Conservation (phyloP, 1,140 invertebrate genomes). For the Papilio aristodemus region DNA sequence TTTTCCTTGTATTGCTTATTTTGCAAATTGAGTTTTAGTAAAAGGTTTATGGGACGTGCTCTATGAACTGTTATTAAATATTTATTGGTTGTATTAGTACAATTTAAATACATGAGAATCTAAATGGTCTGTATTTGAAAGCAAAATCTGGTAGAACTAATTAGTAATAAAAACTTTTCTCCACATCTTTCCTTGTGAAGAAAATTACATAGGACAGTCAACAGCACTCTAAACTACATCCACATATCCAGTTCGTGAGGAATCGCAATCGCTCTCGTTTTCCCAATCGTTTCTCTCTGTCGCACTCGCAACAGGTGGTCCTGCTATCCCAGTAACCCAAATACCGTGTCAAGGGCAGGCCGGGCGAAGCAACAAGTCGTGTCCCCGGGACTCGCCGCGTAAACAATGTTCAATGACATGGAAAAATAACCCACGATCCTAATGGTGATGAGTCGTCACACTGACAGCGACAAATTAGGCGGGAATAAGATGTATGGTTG, state of each 20-base stretch:
- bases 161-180: no score
- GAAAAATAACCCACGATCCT: slow-evolving; percentile 9
- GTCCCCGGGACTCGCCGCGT: slow-evolving; percentile 17
- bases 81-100: no score
- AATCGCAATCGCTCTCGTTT: slow-evolving; percentile 1
- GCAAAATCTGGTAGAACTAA: no score
- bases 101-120: no score
- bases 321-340: slow-evolving; percentile 43
- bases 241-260: slow-evolving; percentile 3
- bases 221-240: not conserved
- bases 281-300: slow-evolving; percentile 4
- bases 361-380: slow-evolving; percentile 44
- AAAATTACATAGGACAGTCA: not conserved
- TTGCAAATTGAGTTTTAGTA: slow-evolving; percentile 5
- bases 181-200: no score
- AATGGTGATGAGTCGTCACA: not conserved
- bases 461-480: slow-evolving; percentile 9
- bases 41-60: not conserved
- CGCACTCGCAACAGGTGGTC: slow-evolving; percentile 42
- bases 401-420: slow-evolving; percentile 14
- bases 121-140: no score
- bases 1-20: slow-evolving; percentile 5
- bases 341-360: slow-evolving; percentile 45
- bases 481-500: not conserved
- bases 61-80: not conserved